Evolutionary conservation across 2,113 vertebrate genomes (phyloP).

Genomic region (Chitala chitala): DNA sequence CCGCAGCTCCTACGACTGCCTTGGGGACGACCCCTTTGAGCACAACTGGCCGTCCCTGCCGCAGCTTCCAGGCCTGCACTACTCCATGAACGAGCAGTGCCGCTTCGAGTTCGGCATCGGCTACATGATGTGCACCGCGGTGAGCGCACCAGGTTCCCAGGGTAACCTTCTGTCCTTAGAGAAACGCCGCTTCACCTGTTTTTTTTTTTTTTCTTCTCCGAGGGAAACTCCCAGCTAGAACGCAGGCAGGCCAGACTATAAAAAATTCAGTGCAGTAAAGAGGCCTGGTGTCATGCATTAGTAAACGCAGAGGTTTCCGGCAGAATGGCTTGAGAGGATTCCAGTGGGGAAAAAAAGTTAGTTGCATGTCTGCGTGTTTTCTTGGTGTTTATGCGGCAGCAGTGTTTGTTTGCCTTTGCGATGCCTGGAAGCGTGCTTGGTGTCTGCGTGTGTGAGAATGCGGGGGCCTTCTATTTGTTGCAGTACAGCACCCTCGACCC

Average conservation of each 20-base stretch:
- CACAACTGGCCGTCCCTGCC: constrained; percentile 92
- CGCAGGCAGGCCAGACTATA: not conserved
- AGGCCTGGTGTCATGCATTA: not conserved
- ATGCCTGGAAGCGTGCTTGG: not conserved
- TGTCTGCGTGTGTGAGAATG: constrained; percentile 21
- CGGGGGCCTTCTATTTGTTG: constrained; percentile 41
- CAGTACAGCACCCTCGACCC: constrained; percentile 95
- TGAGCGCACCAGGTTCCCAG: constrained; percentile 63
- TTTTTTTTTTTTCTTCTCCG: not conserved
- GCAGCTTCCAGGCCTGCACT: constrained; percentile 90
- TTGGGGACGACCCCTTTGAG: constrained; percentile 92
- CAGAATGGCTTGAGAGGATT: not conserved
- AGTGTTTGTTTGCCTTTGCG: not conserved
- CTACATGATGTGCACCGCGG: constrained; percentile 97
- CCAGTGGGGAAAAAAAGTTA: not conserved
- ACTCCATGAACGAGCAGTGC: constrained; percentile 98
- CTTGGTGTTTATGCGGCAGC: not conserved
- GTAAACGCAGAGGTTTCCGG: not conserved
- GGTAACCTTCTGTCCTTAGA: not conserved
- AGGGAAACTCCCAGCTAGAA: not conserved
- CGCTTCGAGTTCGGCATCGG: constrained; percentile 93
- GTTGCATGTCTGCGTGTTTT: not conserved
- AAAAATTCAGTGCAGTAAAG: not conserved
- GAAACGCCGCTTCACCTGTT: not conserved
- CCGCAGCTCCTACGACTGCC: constrained; percentile 89